Evolutionary conservation across 2,888 invertebrate genomes (phyloP), one percentile per base, ranked within the genome.

Genomic region (Eristalis pertinax): DNA sequence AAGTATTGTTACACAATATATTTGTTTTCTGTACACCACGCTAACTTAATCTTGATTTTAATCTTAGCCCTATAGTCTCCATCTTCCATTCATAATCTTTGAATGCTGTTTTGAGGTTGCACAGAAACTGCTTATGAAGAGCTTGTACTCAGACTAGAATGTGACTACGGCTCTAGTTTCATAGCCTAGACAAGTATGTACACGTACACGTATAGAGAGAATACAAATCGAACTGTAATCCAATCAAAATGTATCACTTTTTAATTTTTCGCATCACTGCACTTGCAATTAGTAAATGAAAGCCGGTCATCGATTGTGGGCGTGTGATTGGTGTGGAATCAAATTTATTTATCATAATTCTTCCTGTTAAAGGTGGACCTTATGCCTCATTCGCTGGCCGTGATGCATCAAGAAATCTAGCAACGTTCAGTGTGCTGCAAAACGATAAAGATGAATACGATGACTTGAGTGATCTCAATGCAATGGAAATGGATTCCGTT

Each of bases 341-440:
- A 67, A 58, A 35, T 43, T 58, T 41, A 13, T 13, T 60, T 29
- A 15, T 62, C 19, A 58, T 58, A 56, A 74, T 67, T 72, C 38
- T 74, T 67, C 76, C 74, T 58, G 32, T 90, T 91, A 75, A 88
- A 99, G 98, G 97, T 91, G 99, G 98, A 78, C 98, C 98, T 38
- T 99, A 99, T 94, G 96, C 97, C 78, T 96, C 97, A 26, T 99
- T 99, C 93, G 99, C 97, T 89, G 99, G 99, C 7, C 95, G 96
- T 90, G 99, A 99, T 95, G 99, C 99, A 67, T 98, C 99, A 5
- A 95, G 99, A 92, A 98, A 98, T 56, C 94, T 99, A 74, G 99
- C 98, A 58, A 99, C 98, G 88, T 99, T 99, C 93, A 96, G 96
- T 50, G 96, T 99, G 67, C 95, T 96, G 70, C 95, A 95, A 70